Evolutionary conservation across 2,888 invertebrate species (phyloP).

Genomic region (Oxyteleia sp.): DNA sequence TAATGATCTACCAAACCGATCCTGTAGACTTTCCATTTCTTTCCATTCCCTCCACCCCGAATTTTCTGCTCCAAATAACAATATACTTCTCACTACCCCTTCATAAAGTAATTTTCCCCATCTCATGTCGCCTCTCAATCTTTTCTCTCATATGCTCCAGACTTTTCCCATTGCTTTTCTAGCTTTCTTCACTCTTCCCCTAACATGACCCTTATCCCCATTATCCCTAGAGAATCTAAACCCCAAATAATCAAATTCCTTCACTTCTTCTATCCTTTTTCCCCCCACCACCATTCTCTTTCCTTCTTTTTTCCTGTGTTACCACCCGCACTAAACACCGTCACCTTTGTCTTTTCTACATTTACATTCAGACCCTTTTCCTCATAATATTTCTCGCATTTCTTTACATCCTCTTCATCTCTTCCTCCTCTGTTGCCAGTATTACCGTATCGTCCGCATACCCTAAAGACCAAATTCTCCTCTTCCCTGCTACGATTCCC

Average conservation of each 20-base stretch:
- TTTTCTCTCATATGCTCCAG: background rate
- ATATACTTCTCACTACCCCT: background rate
- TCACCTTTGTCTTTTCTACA: background rate
- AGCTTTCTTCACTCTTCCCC: background rate
- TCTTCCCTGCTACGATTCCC: background rate
- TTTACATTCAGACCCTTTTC: background rate
- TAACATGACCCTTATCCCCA: background rate
- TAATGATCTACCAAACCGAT: background rate
- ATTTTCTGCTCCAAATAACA: background rate
- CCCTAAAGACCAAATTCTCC: too few relatives aligned
- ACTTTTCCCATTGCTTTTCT: slow-evolving; percentile 6
- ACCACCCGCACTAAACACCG: too few relatives aligned
- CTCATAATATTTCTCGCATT: background rate
- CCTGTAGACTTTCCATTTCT: background rate
- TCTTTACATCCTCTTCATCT: background rate
- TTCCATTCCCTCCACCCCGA: slow-evolving; percentile 2
- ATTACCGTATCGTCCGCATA: too few relatives aligned
- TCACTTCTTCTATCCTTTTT: background rate
- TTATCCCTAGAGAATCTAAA: background rate
- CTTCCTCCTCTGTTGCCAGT: background rate
- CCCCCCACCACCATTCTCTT: background rate
- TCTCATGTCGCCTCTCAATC: background rate
- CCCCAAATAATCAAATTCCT: background rate
- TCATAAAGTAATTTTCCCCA: slow-evolving; percentile 12
- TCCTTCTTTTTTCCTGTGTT: background rate